Evolutionary conservation across 1,140 invertebrate species (phyloP).

Genomic region (Halictus rubicundus): DNA sequence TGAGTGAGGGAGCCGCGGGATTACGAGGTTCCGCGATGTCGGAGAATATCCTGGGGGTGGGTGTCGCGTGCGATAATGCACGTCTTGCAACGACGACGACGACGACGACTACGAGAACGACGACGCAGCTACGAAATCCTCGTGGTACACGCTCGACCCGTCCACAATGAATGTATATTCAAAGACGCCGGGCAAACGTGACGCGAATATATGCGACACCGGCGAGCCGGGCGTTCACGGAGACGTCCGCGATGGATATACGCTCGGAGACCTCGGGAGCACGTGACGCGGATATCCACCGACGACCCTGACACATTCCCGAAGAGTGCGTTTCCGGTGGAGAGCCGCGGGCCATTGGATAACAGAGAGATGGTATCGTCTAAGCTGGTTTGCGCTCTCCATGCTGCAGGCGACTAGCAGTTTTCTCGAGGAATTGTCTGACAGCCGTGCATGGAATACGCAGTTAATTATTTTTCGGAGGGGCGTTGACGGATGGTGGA

Average conservation of each 20-base stretch:
- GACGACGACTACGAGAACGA: no score
- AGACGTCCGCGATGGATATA: neutral
- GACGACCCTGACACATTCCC: constrained; percentile 34
- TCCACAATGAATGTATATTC: constrained; percentile 31
- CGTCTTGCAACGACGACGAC: no score
- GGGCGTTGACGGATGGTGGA: neutral
- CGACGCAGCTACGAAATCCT: neutral
- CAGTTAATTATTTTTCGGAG: neutral
- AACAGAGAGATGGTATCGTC: neutral
- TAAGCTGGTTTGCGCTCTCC: no score
- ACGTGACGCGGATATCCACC: constrained; percentile 39
- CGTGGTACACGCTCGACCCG: neutral
- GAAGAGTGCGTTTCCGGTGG: constrained; percentile 27
- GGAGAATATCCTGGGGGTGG: no score
- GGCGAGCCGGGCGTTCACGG: neutral
- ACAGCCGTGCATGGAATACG: neutral
- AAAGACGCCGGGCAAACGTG: constrained; percentile 22
- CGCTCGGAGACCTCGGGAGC: constrained; percentile 10
- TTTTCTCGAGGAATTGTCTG: neutral
- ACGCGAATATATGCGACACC: constrained; percentile 15
- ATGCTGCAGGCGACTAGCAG: neutral
- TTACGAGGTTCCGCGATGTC: no score
- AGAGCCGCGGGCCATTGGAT: no score
- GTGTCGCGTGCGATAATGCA: no score
- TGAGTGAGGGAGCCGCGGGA: no score